Evolutionary conservation across 2,888 invertebrate species (phyloP).

Genomic region (Aspidapion aeneum): DNA sequence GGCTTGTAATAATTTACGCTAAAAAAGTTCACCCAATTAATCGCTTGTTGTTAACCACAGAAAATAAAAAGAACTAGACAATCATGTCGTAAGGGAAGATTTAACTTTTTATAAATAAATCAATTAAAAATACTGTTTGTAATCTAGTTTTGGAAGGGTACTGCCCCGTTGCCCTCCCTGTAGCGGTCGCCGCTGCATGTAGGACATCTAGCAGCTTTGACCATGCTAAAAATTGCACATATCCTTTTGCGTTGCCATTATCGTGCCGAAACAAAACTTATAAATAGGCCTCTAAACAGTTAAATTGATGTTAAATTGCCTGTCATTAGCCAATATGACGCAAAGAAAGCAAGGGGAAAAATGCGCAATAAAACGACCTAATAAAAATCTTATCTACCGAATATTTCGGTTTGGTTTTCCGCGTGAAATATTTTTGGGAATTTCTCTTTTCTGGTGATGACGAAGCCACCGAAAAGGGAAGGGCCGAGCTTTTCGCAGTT

Average conservation of each 20-base stretch:
- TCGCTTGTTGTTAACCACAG: too few species aligned
- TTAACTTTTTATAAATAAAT: too few species aligned
- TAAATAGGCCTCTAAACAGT: not conserved
- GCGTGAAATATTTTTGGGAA: not conserved
- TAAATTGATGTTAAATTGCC: not conserved
- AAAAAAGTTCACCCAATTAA: too few species aligned
- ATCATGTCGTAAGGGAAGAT: too few species aligned
- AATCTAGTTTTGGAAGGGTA: too few species aligned
- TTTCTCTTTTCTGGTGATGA: not conserved
- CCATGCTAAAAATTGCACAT: not conserved
- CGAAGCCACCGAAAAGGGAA: not conserved
- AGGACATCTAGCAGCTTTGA: too few species aligned
- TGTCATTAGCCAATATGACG: too few species aligned
- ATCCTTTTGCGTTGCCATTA: not conserved
- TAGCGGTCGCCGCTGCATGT: too few species aligned
- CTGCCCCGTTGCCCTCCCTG: too few species aligned
- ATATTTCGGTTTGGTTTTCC: not conserved
- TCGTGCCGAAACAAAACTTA: not conserved
- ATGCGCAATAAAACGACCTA: conserved; percentile 10
- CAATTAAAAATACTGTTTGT: too few species aligned
- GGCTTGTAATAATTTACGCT: too few species aligned
- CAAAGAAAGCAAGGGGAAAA: conserved; percentile 13
- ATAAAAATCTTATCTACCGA: conserved; percentile 17
- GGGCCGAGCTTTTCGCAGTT: not conserved
- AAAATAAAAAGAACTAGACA: too few species aligned